These are phyloP conservation scores for Amphiprion clarkii DNA, from an alignment of 2,797 vertebrate genomes.

Conservation along the genomic window DNA sequence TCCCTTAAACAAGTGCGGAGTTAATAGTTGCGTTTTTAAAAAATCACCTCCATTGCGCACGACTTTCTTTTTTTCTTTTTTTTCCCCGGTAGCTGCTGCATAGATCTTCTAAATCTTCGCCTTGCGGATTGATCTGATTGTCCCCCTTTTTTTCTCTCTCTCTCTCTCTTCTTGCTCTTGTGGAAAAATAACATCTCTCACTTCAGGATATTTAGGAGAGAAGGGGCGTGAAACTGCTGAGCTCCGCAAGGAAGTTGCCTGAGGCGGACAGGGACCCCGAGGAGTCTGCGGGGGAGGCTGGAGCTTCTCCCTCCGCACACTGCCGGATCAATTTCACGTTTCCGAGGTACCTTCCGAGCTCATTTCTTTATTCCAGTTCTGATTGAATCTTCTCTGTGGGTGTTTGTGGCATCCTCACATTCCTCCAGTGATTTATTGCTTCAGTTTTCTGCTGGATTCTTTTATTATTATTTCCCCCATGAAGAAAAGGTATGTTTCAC, in stretches of 20 bases:
- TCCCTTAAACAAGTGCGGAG: slow-evolving; percentile 65
- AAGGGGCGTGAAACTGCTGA: slow-evolving; percentile 73
- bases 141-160: slow-evolving; percentile 33
- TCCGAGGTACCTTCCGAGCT: slow-evolving; percentile 51
- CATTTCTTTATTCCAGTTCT: background rate
- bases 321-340: slow-evolving; percentile 45
- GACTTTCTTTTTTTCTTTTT: slow-evolving; percentile 32
- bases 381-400: slow-evolving; percentile 18
- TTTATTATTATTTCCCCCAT: slow-evolving; percentile 11
- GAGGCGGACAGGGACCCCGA: slow-evolving; percentile 68
- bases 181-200: slow-evolving; percentile 7
- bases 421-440: slow-evolving; percentile 43
- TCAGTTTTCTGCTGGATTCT: slow-evolving; percentile 23
- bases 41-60: slow-evolving; percentile 28
- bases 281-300: slow-evolving; percentile 57
- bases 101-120: background rate
- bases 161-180: background rate
- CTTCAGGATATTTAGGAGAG: slow-evolving; percentile 25
- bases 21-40: slow-evolving; percentile 25
- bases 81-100: background rate
- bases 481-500: slow-evolving; percentile 16
- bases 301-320: slow-evolving; percentile 33
- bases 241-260: slow-evolving; percentile 83
- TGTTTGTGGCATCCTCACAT: slow-evolving; percentile 40
- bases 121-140: slow-evolving; percentile 37